Conservation (phyloP, 2,797 vertebrate species). For the Onychomys arenicola region DNA sequence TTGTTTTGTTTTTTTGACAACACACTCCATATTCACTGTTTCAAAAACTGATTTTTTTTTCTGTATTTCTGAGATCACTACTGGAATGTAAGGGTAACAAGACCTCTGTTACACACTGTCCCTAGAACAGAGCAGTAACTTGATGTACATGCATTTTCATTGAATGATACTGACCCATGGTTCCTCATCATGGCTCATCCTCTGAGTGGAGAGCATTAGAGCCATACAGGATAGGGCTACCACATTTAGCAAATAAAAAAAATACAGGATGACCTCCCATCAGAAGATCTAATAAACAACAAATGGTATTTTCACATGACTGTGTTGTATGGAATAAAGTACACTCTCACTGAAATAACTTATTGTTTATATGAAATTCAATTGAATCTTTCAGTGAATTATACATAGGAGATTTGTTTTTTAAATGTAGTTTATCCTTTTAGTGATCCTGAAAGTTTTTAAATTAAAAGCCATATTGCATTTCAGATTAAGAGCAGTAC, state of each 20-base stretch:
- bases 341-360: not conserved
- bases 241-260: not conserved
- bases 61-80: not conserved
- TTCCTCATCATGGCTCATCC: not conserved
- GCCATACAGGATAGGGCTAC: not conserved
- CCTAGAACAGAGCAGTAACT: not conserved
- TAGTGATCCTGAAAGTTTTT: constrained; percentile 17
- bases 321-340: not conserved
- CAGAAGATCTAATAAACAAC: not conserved
- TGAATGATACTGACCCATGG: not conserved
- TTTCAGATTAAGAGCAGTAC: not conserved
- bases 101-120: not conserved
- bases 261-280: not conserved
- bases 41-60: not conserved
- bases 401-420: not conserved
- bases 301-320: not conserved
- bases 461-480: not conserved
- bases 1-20: not conserved
- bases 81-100: not conserved
- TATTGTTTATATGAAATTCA: constrained; percentile 13
- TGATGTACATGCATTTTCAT: not conserved
- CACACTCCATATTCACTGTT: not conserved
- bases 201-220: not conserved
- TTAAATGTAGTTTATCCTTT: not conserved
- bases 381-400: not conserved